Base-by-base conservation (phyloP, 2,113 vertebrate species). In the Podarcis raffonei region DNA sequence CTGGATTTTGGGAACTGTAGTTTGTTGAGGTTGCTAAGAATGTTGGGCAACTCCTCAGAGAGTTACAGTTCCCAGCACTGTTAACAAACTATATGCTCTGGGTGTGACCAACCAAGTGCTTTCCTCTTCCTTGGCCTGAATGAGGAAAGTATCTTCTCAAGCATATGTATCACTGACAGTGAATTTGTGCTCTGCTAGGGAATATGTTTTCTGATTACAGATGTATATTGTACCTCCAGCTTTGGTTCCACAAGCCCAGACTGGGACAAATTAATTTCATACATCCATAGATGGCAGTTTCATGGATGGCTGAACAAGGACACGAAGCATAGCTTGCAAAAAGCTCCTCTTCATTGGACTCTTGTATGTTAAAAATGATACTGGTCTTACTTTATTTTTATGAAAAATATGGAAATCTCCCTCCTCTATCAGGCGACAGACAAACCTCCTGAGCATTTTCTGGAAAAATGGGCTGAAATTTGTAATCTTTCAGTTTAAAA, bases 371-470 rank as follows among this genome's bases (percentile, higher is more conserved):
- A 83, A 82, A 83, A 42, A 74, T 37, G 30, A 9, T 35, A 59
- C 16, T 76, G 30, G 9, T 22, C 22, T 78, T 75, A 20, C 3
- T 81, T 81, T 81, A 42, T 76, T 83, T 65, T 8, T 57, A 13
- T 74, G 23, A 42, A 85, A 77, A 89, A 85, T 72, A 83, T 72
- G 6, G 77, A 69, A 90, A 76, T 23, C 32, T 59, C 32, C 39
- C 37, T n/a, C 68, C n/a, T 68, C 76, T 32, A 81, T 75, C 71
- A 66, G 68, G 42, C 23, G 42, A 20, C 42, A 2, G 77, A 39
- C 42, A 90, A 89, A n/a, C 72, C 85, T 84, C 85, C 89, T 84
- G 66, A 84, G 71, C 12, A 2, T 88, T 65, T 7, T 78, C 76
- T 90, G 84, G 39, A 0, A 15, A 76, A 57, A 25, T 2, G 76